Percentiles rank a stretch among this genome's conserved stretches.
phyloP scores from a whole-genome alignment of 2,797 vertebrate species.

The Gobio occitaniae region DNA sequence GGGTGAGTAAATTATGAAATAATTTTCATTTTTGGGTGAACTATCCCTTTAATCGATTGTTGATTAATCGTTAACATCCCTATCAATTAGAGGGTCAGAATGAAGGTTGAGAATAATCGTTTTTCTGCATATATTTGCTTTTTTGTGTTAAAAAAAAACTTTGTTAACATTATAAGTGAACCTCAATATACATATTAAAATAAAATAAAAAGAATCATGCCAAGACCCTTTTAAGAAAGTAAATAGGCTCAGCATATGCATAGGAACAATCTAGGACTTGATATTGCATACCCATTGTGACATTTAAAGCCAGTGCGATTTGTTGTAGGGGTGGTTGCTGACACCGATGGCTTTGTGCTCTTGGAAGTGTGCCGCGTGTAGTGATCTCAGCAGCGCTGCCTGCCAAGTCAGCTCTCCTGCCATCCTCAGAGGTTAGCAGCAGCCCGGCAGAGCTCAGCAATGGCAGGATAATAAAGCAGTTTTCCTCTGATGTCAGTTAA shows the following conservation, averaged over 20 bases:
- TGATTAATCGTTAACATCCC: no score
- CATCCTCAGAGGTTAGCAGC: conserved; percentile 27
- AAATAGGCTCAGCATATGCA: not conserved
- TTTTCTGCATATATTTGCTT: no score
- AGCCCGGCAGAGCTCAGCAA: not conserved
- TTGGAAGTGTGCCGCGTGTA: conserved; percentile 34
- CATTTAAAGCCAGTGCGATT: conserved; percentile 28
- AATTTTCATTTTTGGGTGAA: no score
- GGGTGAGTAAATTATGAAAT: no score
- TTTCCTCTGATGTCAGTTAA: conserved; percentile 35
- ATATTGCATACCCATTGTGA: conserved; percentile 29
- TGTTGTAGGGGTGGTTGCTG: conserved; percentile 29
- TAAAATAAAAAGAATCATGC: not conserved
- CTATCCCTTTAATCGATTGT: no score
- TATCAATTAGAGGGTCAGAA: no score
- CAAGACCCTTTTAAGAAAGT: not conserved
- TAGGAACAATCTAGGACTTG: not conserved
- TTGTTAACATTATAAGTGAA: not conserved
- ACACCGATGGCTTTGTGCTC: conserved; percentile 35
- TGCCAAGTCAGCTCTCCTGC: conserved; percentile 42
- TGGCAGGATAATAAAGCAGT: conserved; percentile 39
- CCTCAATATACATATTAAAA: not conserved
- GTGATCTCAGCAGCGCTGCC: conserved; percentile 40
- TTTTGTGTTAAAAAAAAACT: no score
- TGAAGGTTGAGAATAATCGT: no score